A percentile compares a stretch with the other conserved stretches of the same genome.
phyloP scores from a whole-genome alignment of 2,113 vertebrate species.

The Spilogale gracilis region DNA sequence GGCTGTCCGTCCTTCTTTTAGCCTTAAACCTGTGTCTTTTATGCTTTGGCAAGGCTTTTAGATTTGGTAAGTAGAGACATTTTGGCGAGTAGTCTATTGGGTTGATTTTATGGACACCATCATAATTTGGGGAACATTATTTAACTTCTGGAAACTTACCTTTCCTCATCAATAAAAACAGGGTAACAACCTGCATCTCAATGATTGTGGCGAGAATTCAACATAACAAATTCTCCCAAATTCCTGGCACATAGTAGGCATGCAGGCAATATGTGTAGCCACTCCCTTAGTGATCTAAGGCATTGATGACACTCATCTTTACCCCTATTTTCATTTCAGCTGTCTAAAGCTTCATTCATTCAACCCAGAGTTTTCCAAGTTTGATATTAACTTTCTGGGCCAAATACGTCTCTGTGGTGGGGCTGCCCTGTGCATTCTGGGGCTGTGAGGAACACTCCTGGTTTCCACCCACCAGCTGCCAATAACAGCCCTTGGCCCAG shows the following conservation, averaged over 20 bases:
- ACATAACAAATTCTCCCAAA: background rate
- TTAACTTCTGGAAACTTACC: background rate
- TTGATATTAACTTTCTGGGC: background rate
- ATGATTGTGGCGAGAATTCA: background rate
- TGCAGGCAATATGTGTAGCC: background rate
- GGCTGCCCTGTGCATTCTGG: too few relatives aligned
- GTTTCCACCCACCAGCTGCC: background rate
- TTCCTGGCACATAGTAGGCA: background rate
- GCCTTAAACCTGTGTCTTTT: background rate
- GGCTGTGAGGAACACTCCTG: accelerated
- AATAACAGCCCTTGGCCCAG: too few relatives aligned
- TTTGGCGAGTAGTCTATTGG: background rate
- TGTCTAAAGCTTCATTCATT: background rate
- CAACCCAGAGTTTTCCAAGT: background rate
- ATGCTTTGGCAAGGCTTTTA: background rate
- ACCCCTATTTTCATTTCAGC: background rate
- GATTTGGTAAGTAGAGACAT: background rate
- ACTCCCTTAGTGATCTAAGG: background rate
- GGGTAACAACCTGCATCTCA: background rate
- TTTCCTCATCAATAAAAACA: background rate
- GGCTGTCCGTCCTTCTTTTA: background rate
- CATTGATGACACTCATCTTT: background rate
- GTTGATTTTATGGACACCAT: background rate
- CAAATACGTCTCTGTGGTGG: background rate
- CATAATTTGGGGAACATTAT: background rate